Percentiles rank a stretch among this genome's conserved stretches.
These are phyloP conservation scores for Paramormyrops hopkinsi DNA, from an alignment of 2,797 vertebrate species.

Conservation along the genomic window DNA sequence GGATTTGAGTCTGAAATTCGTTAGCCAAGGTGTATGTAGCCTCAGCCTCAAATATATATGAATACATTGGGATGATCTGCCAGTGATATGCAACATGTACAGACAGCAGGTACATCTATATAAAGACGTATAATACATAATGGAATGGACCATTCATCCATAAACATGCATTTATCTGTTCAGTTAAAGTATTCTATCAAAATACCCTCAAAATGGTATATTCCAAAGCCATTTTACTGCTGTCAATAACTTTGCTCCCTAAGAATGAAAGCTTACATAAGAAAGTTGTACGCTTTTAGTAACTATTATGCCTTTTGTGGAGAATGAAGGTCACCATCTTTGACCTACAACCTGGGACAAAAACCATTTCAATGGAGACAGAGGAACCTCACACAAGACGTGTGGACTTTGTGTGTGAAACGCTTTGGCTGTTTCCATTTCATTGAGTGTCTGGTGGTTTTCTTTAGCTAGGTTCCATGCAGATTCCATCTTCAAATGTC, in stretches of 20 bases:
- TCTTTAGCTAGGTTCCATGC: neutral
- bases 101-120: neutral
- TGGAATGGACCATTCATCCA: neutral
- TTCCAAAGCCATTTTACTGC: neutral
- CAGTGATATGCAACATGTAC: neutral
- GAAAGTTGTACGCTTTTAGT: neutral
- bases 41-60: neutral
- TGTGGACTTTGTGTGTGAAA: conserved; percentile 9
- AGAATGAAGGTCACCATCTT: conserved; percentile 13
- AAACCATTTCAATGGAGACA: conserved; percentile 2
- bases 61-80: neutral
- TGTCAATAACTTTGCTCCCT: neutral
- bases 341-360: conserved; percentile 9
- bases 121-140: neutral
- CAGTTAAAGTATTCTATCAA: neutral
- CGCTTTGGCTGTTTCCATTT: neutral
- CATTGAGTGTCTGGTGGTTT: neutral
- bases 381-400: neutral
- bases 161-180: neutral
- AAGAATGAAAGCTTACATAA: neutral
- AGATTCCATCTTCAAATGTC: neutral
- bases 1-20: neutral
- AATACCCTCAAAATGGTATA: neutral
- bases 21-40: neutral
- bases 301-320: neutral